Conservation (phyloP, 2,113 vertebrate genomes). For the Heterocephalus glaber region DNA sequence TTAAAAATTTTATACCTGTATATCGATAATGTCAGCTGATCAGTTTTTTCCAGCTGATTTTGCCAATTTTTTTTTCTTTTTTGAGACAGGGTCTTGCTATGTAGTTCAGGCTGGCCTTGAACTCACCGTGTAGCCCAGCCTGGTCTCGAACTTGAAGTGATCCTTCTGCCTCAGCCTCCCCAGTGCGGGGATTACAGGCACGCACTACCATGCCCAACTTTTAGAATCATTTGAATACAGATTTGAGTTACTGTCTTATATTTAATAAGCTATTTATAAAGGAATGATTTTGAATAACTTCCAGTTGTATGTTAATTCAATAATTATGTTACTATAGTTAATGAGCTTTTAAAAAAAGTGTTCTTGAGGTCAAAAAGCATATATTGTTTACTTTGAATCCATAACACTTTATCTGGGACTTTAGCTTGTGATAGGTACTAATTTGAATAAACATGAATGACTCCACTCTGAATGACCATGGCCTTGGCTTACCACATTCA, state of each 20-base stretch:
- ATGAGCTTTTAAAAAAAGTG: background rate
- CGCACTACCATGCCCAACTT: background rate
- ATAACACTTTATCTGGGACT: constrained; percentile 10
- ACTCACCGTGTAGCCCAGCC: background rate
- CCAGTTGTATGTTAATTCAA: background rate
- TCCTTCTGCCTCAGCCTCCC: background rate
- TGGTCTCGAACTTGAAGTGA: background rate
- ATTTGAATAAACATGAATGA: constrained; percentile 25
- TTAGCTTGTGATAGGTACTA: background rate
- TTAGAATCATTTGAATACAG: background rate
- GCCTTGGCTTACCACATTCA: background rate
- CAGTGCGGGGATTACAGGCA: background rate
- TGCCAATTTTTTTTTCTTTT: background rate
- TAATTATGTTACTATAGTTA: background rate
- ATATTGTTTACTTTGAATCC: background rate
- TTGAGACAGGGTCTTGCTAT: background rate
- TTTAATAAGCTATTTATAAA: constrained; percentile 10
- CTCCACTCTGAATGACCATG: background rate
- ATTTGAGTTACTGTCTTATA: constrained; percentile 31
- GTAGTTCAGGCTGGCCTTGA: background rate
- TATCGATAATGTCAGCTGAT: background rate
- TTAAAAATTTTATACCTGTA: background rate
- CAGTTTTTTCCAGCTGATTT: constrained; percentile 8
- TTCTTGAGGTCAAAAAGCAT: background rate
- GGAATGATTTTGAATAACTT: background rate